Base-by-base conservation (phyloP, 2,888 invertebrate species). In the Leucophenga montana region DNA sequence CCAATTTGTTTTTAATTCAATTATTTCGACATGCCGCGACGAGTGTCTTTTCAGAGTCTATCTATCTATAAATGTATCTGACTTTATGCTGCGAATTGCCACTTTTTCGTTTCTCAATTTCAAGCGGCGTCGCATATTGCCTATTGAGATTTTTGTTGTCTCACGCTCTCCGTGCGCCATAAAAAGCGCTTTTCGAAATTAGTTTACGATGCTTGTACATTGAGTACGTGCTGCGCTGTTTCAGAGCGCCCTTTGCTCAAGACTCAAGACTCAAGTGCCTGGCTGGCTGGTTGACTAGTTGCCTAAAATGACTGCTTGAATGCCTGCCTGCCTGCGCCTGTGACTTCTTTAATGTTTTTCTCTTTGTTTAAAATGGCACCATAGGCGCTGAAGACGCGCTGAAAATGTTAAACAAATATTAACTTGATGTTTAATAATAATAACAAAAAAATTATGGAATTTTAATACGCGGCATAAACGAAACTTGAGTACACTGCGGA, bases 1-100 rank as follows among this genome's bases (percentile, higher is more conserved):
- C 54, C 67, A 67, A 69, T 71, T 71, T 70, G 56, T 66, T 50
- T 67, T 67, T 65, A 69, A 73, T 67, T 70, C 59, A 68, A 71
- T 70, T 71, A 64, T 64, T 48, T 48, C 13, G n/a, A 64, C 62
- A 64, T 27, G 62, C n/a, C 39, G 16, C 22, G 18, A 54, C 22
- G 39, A 39, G 39, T 39, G 39, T 39, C 39, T 39, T 33, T 39
- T 3, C 11, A 11, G 39, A 39, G 1, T 39, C 4, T 39, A 39
- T 39, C 39, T 39, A 8, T 11, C 39, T 39, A 39, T 39, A 27
- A 8, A 39, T 39, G 39, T 39, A 39, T 39, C 39, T 39, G 39
- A 39, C 9, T 11, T 8, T 39, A 39, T 27, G 27, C 27, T 27
- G 9, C 39, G 39, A 11, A 39, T 39, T 39, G 39, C 39, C 39